Base-by-base conservation (phyloP, 2,797 vertebrate species). In the Bufotes viridis region DNA sequence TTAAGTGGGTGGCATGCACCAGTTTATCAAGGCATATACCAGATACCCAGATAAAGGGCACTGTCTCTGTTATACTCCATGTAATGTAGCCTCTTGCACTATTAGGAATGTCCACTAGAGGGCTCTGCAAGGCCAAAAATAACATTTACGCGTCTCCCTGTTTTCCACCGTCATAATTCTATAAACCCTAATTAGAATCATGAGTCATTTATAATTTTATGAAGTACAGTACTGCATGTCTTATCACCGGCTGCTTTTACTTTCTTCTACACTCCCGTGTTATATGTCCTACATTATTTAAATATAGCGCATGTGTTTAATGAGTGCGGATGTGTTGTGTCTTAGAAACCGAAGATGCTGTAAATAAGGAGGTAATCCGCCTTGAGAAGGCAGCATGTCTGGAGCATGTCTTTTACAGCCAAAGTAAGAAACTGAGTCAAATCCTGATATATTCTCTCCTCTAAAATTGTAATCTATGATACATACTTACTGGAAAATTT, bases 71-170 rank as follows among this genome's bases (percentile, higher is more conserved):
- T 3, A 34, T 2, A 34, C 69, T 24, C 29, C 58, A 58, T 17
- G 9, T 34, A 82, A 42, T 8, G 61, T 7, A 9, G 61, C 7
- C 42, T 69, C 12, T 14, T 49, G 69, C 13, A 58, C 7, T 84
- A 17, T 51, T 61, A 3, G 10, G 13, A 49, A 74, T 12, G 24
- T 90, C 95, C 97, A 96, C 93, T 93, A 93, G 97, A 93, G 95
- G 97, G 94, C 97, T 92, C 96, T 95, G 91, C 92, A 94, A 92
- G 91, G 95, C 94, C 91, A 90, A 92, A 91, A 92, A 96, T 79
- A 49, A 15, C 51, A 20, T 17, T 10, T 83, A 24, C 82, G 49
- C 0, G 75, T 60, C 2, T 0, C 5, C 60, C 65, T 14, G 10
- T 67, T 20, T 10, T 74, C n/a, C 34, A 11, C 49, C 89, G 86